Conservation (phyloP, 2,113 vertebrate genomes). For the Eptesicus fuscus region DNA sequence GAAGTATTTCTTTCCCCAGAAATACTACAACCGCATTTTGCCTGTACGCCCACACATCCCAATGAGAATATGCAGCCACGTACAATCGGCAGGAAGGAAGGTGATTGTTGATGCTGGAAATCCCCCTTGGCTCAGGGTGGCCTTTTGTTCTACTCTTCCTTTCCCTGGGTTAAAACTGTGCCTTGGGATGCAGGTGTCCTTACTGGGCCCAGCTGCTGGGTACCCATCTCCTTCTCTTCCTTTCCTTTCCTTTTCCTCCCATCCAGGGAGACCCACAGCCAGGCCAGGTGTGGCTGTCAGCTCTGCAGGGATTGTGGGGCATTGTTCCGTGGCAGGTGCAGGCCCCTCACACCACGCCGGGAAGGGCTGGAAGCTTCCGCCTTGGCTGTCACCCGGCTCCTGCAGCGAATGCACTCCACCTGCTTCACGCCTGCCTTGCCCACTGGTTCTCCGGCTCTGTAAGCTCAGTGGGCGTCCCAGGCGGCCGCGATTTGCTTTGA, state of each 20-base stretch:
- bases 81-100: background rate
- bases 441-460: background rate
- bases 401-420: too few relatives aligned
- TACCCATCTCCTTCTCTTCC: background rate
- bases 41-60: background rate
- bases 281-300: background rate
- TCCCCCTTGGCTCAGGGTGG: background rate
- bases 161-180: background rate
- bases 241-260: background rate
- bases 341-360: background rate
- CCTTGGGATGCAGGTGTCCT: background rate
- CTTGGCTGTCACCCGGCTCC: background rate
- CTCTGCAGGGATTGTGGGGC: background rate
- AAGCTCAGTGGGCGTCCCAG: background rate
- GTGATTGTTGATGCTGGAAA: constrained; percentile 30
- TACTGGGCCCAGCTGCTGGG: background rate
- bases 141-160: constrained; percentile 37
- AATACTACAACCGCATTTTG: background rate
- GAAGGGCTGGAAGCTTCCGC: background rate
- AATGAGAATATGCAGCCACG: background rate
- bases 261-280: background rate
- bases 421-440: background rate
- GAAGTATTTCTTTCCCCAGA: background rate
- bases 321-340: background rate
- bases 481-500: background rate